Evolutionary conservation across 2,888 invertebrate genomes (phyloP), one percentile per base, ranked within the genome.

Genomic region (Schizotus pectinicornis): DNA sequence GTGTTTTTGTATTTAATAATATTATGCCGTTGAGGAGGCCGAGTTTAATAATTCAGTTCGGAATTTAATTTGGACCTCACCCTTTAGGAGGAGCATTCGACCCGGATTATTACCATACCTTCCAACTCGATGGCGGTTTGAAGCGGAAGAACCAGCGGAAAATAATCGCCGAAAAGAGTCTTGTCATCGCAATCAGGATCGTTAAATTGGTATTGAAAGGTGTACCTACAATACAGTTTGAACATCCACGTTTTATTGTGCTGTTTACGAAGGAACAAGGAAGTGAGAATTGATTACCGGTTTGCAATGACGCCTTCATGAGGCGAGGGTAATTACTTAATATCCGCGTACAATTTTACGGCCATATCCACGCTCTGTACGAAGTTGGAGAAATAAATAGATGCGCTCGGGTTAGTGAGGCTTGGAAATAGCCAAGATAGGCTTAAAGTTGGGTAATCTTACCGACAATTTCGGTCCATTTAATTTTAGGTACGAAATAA

Each of bases 231-330:
- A 22, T 22, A 22, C 22, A 5, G 22, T 22, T 22, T 22, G 22
- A 22, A 22, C 22, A 22, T 22, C 22, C 22, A 22, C 22, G 22
- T 22, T 22, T 22, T 22, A 22, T 22, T 22, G 22, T 22, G 22
- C 22, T 22, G 22, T 54, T 54, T 54, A 47, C 54, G 54, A 54
- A n/a, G 54, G 49, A 56, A 52, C 56, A 52, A 53, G 56, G 56
- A 56, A 56, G 56, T 43, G 45, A 42, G 31, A 56, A 52, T 42
- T 53, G 45, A 46, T 56, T 56, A 43, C 49, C 43, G 36, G 39
- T 51, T 52, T 6, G 56, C 31, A 56, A 48, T 32, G 34, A 41
- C 36, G 42, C 46, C 45, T 57, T 13, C 42, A 39, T 48, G 34
- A 14, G 22, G 9, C 8, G 41, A 41, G 13, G 41, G 35, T 42